These are phyloP conservation scores for Lasioglossum figueresi DNA, from an alignment of 2,888 invertebrate genomes.

Conservation along the genomic window DNA sequence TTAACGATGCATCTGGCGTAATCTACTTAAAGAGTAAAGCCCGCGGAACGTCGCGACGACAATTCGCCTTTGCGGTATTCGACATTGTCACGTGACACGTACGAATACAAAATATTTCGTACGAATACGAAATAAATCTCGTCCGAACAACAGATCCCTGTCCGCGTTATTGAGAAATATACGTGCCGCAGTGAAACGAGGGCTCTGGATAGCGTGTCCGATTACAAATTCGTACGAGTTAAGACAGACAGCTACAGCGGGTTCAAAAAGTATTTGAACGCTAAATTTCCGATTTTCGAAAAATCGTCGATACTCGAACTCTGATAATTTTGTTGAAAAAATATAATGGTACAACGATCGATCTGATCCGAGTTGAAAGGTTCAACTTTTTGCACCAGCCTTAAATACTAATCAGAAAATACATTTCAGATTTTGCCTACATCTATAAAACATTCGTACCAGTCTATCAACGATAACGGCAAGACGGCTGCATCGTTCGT, in stretches of 20 bases:
- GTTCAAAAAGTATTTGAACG: no score
- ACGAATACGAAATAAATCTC: constrained; percentile 62
- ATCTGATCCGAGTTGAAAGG: no score
- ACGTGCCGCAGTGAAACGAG: constrained; percentile 12
- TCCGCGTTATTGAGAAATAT: constrained; percentile 50
- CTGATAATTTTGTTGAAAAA: no score
- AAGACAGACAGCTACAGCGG: not conserved
- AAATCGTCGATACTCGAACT: no score
- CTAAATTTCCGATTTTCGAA: no score
- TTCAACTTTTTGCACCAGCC: no score
- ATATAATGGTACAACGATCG: no score
- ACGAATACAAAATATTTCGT: constrained; percentile 38
- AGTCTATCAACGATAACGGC: not conserved
- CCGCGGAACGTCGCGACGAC: not conserved
- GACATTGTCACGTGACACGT: constrained; percentile 31
- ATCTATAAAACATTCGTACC: not conserved
- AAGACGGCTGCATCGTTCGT: not conserved
- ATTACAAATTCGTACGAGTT: not conserved
- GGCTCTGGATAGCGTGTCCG: not conserved
- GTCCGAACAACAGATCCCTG: constrained; percentile 37
- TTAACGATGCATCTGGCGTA: constrained; percentile 19
- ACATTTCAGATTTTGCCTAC: no score
- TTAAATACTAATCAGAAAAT: no score
- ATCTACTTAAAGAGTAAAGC: constrained; percentile 30
- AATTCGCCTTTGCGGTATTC: constrained; percentile 37